These are phyloP conservation scores for Toxostoma redivivum DNA, from an alignment of 2,113 vertebrate species.

Conservation along the genomic window DNA sequence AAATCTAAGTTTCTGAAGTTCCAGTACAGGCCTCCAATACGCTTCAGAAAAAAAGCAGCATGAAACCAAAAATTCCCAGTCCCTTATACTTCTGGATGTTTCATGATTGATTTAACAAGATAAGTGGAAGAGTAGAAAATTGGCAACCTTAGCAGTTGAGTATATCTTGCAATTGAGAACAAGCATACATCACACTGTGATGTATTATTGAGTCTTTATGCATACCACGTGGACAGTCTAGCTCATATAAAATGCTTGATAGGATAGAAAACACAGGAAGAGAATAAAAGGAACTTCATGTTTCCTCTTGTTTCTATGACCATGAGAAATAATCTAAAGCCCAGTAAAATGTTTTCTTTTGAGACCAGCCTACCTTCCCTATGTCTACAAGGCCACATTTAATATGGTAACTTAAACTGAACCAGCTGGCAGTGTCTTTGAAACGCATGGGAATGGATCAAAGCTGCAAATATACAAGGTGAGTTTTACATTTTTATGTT, in stretches of 20 bases:
- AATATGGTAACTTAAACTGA: background rate
- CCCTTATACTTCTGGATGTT: background rate
- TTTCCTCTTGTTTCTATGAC: background rate
- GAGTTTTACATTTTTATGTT: constrained; percentile 16
- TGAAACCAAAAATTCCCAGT: background rate
- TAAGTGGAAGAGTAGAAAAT: constrained; percentile 27
- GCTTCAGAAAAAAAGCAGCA: background rate
- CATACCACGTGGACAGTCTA: background rate
- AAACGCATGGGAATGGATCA: constrained; percentile 16
- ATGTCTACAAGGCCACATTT: background rate
- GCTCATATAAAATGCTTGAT: background rate
- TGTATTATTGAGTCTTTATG: constrained; percentile 7
- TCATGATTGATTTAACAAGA: constrained; percentile 22
- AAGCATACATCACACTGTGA: background rate
- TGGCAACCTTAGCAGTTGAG: constrained; percentile 7
- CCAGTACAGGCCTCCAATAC: background rate
- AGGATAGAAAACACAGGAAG: background rate
- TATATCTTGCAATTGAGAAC: constrained; percentile 2
- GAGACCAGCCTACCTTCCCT: background rate
- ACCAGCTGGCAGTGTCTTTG: constrained; percentile 34
- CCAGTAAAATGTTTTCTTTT: background rate
- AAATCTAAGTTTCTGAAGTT: background rate
- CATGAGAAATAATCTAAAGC: background rate
- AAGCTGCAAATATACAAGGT: constrained; percentile 46
- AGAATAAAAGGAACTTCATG: background rate